Percentiles rank a stretch among this genome's conserved stretches.
phyloP scores from a whole-genome alignment of 2,888 invertebrate genomes.

The Dasysyrphus tricinctus region DNA sequence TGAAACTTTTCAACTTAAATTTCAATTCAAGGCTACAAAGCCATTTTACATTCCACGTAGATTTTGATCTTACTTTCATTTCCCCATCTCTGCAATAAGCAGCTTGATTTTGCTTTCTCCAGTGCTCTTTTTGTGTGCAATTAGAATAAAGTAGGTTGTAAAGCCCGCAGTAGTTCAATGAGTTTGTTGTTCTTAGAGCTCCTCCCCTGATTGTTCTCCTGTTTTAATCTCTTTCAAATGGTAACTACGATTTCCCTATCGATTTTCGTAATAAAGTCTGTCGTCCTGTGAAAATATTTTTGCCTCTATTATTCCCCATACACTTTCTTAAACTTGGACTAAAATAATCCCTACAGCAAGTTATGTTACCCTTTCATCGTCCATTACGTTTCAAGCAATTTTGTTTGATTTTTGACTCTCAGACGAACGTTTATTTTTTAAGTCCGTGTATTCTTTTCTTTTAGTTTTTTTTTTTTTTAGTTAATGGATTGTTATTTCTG shows the following conservation, averaged over 20 bases:
- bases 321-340: neutral
- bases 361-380: neutral
- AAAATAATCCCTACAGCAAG: neutral
- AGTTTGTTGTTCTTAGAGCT: too few species aligned
- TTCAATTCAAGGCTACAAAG: too few species aligned
- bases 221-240: neutral
- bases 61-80: too few species aligned
- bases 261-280: neutral
- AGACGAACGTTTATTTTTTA: neutral
- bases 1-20: too few species aligned
- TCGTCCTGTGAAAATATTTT: neutral
- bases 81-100: too few species aligned
- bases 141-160: too few species aligned
- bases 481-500: slow-evolving; percentile 7
- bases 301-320: neutral
- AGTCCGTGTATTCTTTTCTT: neutral
- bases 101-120: too few species aligned
- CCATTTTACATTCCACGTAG: too few species aligned
- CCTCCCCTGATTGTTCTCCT: neutral
- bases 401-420: neutral
- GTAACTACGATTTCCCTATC: neutral
- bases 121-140: too few species aligned
- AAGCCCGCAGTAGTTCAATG: too few species aligned
- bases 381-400: neutral
- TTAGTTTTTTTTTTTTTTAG: neutral